Evolutionary conservation across 2,797 vertebrate species (phyloP).

Genomic region (Lutjanus campechanus): DNA sequence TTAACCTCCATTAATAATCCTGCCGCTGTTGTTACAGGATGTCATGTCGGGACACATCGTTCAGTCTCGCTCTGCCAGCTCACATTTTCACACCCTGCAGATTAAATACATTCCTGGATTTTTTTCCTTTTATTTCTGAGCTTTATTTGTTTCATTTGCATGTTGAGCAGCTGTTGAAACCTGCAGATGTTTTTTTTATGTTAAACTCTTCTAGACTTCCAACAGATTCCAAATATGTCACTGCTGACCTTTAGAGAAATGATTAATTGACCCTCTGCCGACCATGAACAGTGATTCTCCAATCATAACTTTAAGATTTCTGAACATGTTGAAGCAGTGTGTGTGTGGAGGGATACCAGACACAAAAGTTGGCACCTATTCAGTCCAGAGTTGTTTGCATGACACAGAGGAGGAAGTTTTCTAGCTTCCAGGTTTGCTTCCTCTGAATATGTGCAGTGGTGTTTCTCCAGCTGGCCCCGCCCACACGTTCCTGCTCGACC

Average conservation of each 20-base stretch:
- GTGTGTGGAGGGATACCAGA: too few relatives aligned
- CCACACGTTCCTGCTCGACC: too few relatives aligned
- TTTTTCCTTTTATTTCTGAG: not conserved
- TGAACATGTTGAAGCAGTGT: too few relatives aligned
- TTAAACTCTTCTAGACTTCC: not conserved
- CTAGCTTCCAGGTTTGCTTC: too few relatives aligned
- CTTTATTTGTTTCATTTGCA: slow-evolving; percentile 4
- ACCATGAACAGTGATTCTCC: not conserved
- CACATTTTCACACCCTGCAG: not conserved
- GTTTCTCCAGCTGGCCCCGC: too few relatives aligned
- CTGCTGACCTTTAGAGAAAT: not conserved
- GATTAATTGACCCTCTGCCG: not conserved
- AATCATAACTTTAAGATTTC: not conserved
- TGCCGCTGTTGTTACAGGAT: not conserved
- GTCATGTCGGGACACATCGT: slow-evolving; percentile 15
- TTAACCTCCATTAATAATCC: not conserved
- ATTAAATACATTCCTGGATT: not conserved
- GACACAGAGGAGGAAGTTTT: too few relatives aligned
- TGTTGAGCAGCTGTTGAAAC: slow-evolving; percentile 10
- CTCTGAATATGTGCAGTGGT: too few relatives aligned
- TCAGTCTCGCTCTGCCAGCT: not conserved
- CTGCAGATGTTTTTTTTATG: not conserved
- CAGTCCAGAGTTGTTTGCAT: too few relatives aligned
- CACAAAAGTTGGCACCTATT: too few relatives aligned
- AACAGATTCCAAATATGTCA: not conserved